Percentiles rank a stretch among this genome's conserved stretches.
Conservation (phyloP, 2,113 vertebrate species). For the Struthidea cinerea region DNA sequence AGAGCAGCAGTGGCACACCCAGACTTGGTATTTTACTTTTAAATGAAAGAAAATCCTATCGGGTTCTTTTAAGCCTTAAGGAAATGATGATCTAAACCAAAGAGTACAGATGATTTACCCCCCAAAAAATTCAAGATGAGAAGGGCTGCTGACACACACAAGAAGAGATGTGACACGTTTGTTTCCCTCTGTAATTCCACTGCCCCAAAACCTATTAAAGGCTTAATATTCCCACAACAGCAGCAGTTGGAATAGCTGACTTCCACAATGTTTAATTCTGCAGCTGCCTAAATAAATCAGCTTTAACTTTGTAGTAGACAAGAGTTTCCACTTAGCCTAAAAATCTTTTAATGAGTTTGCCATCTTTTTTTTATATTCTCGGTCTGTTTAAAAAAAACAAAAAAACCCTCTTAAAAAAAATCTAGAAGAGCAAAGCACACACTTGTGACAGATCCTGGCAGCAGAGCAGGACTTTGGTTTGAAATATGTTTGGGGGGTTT, state of each 20-base stretch:
- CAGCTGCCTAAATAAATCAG: background rate
- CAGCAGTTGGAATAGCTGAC: background rate
- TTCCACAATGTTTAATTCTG: background rate
- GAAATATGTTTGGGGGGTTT: background rate
- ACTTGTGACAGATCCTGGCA: background rate
- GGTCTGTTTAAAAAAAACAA: background rate
- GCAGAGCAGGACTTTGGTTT: background rate
- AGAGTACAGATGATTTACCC: background rate
- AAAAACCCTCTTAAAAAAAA: background rate
- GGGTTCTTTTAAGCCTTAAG: background rate
- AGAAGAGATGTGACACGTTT: background rate
- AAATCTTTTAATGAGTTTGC: background rate
- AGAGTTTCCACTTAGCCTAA: background rate
- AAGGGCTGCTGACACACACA: background rate
- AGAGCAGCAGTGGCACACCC: background rate
- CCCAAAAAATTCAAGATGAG: fast-evolving
- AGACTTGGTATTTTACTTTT: background rate
- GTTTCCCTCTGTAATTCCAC: background rate
- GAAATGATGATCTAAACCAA: background rate
- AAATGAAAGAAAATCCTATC: background rate
- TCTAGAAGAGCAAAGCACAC: background rate
- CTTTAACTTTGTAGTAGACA: background rate
- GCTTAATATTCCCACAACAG: background rate
- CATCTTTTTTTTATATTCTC: background rate
- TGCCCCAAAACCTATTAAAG: background rate